Evolutionary conservation across 2,888 invertebrate genomes (phyloP).

Genomic region (Saturnia japonica): DNA sequence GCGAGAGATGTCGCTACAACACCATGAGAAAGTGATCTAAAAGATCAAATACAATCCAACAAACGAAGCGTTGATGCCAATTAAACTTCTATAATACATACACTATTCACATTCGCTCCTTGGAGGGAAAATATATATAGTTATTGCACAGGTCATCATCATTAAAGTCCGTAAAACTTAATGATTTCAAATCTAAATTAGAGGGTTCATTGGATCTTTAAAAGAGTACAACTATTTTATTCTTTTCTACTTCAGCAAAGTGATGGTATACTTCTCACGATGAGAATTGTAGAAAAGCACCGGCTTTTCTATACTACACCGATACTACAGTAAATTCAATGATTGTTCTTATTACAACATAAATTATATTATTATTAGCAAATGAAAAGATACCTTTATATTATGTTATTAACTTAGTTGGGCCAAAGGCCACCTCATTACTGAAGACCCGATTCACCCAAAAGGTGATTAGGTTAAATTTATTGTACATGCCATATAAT

Average conservation of each 20-base stretch:
- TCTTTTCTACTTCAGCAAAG: too few relatives aligned
- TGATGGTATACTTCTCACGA: too few relatives aligned
- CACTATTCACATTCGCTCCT: not conserved
- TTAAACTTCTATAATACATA: not conserved
- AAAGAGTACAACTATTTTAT: too few relatives aligned
- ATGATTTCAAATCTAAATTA: not conserved
- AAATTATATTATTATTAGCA: too few relatives aligned
- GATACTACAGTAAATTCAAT: too few relatives aligned
- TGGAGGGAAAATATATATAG: not conserved
- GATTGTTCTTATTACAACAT: too few relatives aligned
- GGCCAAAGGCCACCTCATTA: too few relatives aligned
- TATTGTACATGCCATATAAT: not conserved
- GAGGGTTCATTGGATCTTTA: not conserved
- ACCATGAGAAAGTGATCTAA: not conserved
- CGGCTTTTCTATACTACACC: too few relatives aligned
- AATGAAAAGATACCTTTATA: not conserved
- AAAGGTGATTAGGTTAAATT: not conserved
- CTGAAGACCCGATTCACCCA: slow-evolving; percentile 12
- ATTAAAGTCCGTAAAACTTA: not conserved
- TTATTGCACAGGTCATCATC: not conserved
- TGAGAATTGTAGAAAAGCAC: too few relatives aligned
- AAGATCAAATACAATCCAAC: not conserved
- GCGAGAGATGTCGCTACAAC: too few relatives aligned
- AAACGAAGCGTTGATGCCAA: not conserved
- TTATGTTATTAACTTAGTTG: not conserved